Evolutionary conservation across 1,140 invertebrate species (phyloP).

Genomic region (Drepana arcuata): DNA sequence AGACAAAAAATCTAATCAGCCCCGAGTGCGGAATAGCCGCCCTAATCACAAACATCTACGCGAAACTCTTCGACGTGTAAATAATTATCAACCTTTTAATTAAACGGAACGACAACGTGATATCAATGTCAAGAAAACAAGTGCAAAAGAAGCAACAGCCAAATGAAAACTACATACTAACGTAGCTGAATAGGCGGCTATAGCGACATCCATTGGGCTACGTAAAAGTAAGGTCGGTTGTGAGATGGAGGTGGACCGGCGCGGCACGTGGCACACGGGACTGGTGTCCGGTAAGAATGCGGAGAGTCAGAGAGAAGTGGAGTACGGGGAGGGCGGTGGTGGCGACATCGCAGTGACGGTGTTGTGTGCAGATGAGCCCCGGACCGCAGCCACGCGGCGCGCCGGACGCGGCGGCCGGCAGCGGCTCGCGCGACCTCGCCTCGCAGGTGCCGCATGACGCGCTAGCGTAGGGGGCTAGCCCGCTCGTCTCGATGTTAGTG

Average conservation of each 20-base stretch:
- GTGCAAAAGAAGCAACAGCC: too few relatives aligned
- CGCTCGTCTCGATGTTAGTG: slow-evolving; percentile 62
- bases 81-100: too few relatives aligned
- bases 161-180: too few relatives aligned
- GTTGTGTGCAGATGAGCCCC: slow-evolving; percentile 74
- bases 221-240: neutral
- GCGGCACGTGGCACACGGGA: slow-evolving; percentile 1
- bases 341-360: slow-evolving; percentile 58
- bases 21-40: slow-evolving; percentile 14
- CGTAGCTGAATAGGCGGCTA: too few relatives aligned
- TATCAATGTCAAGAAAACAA: too few relatives aligned
- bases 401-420: slow-evolving; percentile 69
- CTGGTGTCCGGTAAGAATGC: slow-evolving; percentile 27
- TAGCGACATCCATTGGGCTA: too few relatives aligned
- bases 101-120: too few relatives aligned
- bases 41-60: neutral
- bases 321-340: slow-evolving; percentile 55
- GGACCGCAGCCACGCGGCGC: slow-evolving; percentile 73
- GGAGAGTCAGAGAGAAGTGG: slow-evolving; percentile 65
- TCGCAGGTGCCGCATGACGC: slow-evolving; percentile 72
- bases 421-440: slow-evolving; percentile 73
- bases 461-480: slow-evolving; percentile 54
- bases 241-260: neutral
- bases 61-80: too few relatives aligned
- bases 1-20: too few relatives aligned